Evolutionary conservation across 2,888 invertebrate species (phyloP).

Genomic region (Acrocyrtus sp.): DNA sequence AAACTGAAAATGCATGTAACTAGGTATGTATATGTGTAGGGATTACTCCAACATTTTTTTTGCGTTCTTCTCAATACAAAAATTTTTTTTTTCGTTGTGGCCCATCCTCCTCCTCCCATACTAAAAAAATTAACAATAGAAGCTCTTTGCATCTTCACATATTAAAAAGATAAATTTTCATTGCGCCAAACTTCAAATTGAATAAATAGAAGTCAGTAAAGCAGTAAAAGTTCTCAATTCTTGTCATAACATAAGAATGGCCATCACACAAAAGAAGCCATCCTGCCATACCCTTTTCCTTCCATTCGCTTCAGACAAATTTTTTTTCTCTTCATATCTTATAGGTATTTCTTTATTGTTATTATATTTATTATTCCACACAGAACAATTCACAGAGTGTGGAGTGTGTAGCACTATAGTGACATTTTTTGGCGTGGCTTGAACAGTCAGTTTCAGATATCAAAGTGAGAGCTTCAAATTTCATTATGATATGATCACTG

Average conservation of each 20-base stretch:
- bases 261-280: slow-evolving; percentile 9
- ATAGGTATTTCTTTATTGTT: slow-evolving; percentile 46
- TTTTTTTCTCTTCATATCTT: slow-evolving; percentile 29
- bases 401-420: slow-evolving; percentile 19
- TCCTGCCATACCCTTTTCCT: slow-evolving; percentile 37
- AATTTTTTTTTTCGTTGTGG: too few relatives aligned
- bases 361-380: too few relatives aligned
- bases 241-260: slow-evolving; percentile 31
- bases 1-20: too few relatives aligned
- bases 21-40: too few relatives aligned
- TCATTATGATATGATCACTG: slow-evolving; percentile 18
- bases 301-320: too few relatives aligned
- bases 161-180: too few relatives aligned
- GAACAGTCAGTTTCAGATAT: neutral
- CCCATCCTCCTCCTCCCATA: slow-evolving; percentile 37
- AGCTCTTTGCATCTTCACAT: too few relatives aligned
- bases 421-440: neutral
- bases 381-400: too few relatives aligned
- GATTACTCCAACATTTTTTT: too few relatives aligned
- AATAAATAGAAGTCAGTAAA: neutral
- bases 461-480: neutral
- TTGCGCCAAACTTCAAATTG: too few relatives aligned
- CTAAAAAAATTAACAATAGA: neutral
- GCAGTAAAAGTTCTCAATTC: slow-evolving; percentile 33
- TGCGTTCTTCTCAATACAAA: too few relatives aligned